These are phyloP conservation scores for Nothocercus nigrocapillus DNA, from an alignment of 2,113 vertebrate species.

Conservation along the genomic window DNA sequence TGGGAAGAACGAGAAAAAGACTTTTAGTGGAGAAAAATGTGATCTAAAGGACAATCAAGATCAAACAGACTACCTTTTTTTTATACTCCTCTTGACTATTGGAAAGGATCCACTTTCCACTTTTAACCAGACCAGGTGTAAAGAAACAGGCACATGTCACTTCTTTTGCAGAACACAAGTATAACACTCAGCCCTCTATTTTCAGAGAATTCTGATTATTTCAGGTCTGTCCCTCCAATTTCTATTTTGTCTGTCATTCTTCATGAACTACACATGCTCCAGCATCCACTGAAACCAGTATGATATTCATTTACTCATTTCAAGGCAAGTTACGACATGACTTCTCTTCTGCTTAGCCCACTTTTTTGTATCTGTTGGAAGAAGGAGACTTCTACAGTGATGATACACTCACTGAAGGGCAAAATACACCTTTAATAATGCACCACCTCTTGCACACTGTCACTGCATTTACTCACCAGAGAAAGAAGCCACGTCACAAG, in stretches of 20 bases:
- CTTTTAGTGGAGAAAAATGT: not conserved
- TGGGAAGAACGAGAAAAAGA: not conserved
- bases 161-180: not conserved
- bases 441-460: not conserved
- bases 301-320: not conserved
- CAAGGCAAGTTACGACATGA: not conserved
- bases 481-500: conserved; percentile 78
- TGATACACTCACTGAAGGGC: not conserved
- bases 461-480: conserved; percentile 72
- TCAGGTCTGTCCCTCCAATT: not conserved
- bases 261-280: not conserved
- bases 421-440: not conserved
- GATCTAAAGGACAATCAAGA: not conserved
- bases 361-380: not conserved
- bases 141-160: not conserved
- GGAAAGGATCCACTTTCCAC: not conserved
- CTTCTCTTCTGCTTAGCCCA: not conserved
- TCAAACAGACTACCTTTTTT: not conserved
- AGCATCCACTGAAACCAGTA: not conserved
- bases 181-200: not conserved
- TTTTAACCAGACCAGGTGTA: not conserved
- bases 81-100: not conserved
- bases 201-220: not conserved
- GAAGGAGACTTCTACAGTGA: not conserved
- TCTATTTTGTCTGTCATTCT: not conserved